A percentile compares a stretch with the other conserved stretches of the same genome.
Conservation (phyloP, 2,113 vertebrate species). For the Oxyruncus cristatus region DNA sequence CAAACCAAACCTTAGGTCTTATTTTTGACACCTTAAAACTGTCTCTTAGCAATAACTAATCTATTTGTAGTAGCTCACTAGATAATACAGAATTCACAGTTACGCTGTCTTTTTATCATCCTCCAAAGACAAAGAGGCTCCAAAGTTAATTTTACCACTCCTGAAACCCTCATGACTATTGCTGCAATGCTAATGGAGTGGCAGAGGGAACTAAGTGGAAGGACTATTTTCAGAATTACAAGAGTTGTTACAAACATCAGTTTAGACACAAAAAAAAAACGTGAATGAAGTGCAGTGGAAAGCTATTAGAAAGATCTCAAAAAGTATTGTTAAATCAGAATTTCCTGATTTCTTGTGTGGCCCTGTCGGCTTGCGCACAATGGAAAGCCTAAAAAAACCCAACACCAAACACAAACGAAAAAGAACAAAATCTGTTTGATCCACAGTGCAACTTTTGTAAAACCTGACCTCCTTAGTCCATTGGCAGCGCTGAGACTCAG, state of each 20-base stretch:
- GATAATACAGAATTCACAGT: neutral
- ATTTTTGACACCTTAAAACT: neutral
- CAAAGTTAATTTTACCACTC: neutral
- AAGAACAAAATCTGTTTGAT: neutral
- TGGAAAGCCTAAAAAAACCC: neutral
- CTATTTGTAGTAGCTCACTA: neutral
- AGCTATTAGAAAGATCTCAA: neutral
- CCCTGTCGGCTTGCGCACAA: neutral
- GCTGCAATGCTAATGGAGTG: neutral
- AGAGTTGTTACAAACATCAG: neutral
- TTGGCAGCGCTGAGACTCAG: accelerated
- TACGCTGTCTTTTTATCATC: neutral
- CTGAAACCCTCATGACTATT: neutral
- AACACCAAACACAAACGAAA: neutral
- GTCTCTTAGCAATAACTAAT: neutral
- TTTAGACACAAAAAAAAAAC: neutral
- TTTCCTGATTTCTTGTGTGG: neutral
- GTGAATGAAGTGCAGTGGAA: neutral
- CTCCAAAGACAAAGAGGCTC: neutral
- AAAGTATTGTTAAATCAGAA: neutral
- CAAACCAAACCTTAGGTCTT: neutral
- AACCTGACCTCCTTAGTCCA: neutral
- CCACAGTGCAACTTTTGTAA: neutral
- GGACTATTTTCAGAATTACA: neutral
- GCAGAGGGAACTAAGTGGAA: neutral